phyloP scores from a whole-genome alignment of 2,888 invertebrate species.

The Tetragnatha montana region DNA sequence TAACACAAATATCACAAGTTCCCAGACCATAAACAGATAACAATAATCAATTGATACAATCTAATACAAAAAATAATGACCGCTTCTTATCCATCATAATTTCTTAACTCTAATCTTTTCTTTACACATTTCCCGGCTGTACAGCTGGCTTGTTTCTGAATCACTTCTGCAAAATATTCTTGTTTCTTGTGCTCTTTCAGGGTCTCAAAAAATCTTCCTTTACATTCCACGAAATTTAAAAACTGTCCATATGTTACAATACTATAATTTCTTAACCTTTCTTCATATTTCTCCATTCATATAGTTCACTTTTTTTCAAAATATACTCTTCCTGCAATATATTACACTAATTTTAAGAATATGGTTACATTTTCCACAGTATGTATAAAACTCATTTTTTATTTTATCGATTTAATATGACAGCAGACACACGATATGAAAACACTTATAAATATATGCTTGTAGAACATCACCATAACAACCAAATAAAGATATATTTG shows the following conservation, averaged over 20 bases:
- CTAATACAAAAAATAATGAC: slow-evolving; percentile 49
- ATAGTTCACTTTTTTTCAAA: neutral
- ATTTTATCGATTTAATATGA: neutral
- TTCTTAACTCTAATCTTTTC: neutral
- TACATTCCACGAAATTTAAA: neutral
- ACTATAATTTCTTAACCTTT: neutral
- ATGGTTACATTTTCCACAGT: neutral
- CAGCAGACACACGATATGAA: neutral
- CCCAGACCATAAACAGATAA: slow-evolving; percentile 29
- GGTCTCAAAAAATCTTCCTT: neutral
- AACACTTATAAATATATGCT: neutral
- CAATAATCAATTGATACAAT: slow-evolving; percentile 9
- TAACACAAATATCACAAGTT: slow-evolving; percentile 54
- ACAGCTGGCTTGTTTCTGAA: neutral
- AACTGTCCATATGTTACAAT: neutral
- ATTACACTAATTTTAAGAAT: neutral
- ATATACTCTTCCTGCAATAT: neutral
- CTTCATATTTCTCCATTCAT: neutral
- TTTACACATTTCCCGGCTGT: slow-evolving; percentile 3
- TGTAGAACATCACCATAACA: neutral
- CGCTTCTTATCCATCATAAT: neutral
- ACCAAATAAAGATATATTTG: too few relatives aligned
- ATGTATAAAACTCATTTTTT: neutral
- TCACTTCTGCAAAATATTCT: slow-evolving; percentile 16
- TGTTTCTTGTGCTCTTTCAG: slow-evolving; percentile 5